Conservation (phyloP, 1,140 invertebrate species). For the Sitobion miscanthi region DNA sequence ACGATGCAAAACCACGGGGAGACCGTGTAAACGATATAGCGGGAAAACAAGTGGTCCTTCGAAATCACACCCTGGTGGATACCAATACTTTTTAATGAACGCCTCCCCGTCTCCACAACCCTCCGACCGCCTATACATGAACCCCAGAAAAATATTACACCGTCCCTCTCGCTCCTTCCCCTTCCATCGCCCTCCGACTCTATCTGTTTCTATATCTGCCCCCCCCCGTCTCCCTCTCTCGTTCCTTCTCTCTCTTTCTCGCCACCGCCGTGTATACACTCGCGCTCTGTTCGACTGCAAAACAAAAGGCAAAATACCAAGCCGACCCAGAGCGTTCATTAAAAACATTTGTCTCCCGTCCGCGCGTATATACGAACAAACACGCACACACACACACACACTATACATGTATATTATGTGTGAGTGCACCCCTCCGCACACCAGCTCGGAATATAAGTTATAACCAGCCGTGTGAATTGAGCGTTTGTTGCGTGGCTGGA, state of each 20-base stretch:
- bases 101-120: slow-evolving; percentile 1
- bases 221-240: not conserved
- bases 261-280: not conserved
- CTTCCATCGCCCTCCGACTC: not conserved
- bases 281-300: slow-evolving; percentile 8
- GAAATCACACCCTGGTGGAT: slow-evolving; percentile 56
- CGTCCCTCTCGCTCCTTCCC: not conserved
- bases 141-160: slow-evolving; percentile 54
- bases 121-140: slow-evolving; percentile 31
- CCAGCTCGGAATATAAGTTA: slow-evolving; percentile 43
- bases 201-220: not conserved
- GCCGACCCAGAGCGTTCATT: slow-evolving; percentile 53
- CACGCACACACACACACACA: not conserved
- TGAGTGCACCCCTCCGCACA: not conserved
- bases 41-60: slow-evolving; percentile 54
- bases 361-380: not conserved
- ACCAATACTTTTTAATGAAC: slow-evolving; percentile 57
- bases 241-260: not conserved
- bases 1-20: slow-evolving; percentile 51
- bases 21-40: slow-evolving; percentile 55
- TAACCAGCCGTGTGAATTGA: slow-evolving; percentile 48
- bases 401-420: not conserved
- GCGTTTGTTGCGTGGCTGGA: slow-evolving; percentile 50
- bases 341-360: slow-evolving; percentile 55
- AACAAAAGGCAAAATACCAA: slow-evolving; percentile 53